Evolutionary conservation across 2,797 vertebrate genomes (phyloP), one percentile per base, ranked within the genome.

Genomic region (Cephalopachus bancanus): DNA sequence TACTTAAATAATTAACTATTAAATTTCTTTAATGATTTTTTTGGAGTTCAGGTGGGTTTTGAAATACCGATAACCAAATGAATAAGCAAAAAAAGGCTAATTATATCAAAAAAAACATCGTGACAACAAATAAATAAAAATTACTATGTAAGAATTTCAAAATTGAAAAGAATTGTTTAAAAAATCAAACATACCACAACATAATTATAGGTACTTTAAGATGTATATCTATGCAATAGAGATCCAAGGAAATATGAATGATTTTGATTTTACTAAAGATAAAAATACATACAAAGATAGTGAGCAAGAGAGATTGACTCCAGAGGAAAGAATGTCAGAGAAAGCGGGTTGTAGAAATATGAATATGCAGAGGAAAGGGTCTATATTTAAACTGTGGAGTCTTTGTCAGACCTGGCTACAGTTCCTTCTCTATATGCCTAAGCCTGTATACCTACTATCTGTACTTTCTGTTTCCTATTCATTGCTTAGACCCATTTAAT

Each of bases 1-100:
- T 51, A 28, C 22, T 76, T 83, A 67, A 93, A 51, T n/a, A 85
- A 81, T 33, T 72, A 89, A 75, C 20, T 80, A 67, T 51, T 59
- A 69, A 24, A 30, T 76, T n/a, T 72, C 22, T 93, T 84, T 59
- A 93, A 79, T 7, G 26, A 15, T 57, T 57, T 49, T 90, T 90
- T 71, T 89, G 30, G 14, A 59, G 1, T 87, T 93, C n/a, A 57
- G 9, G 5, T 62, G 67, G 1, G 15, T 55, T 74, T 33, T 51
- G 24, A 86, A 74, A 84, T 76, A 33, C 16, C 44, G 8, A 94
- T 19, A 69, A 65, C 20, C 7, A 86, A 87, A 10, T 3, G 65
- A 49, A 14, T 4, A 76, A 89, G 37, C 17, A 20, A 30, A 49
- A 57, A n/a, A 37, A 20, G 22, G 0, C 1, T 26, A 53, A 72